Evolutionary conservation across 92 coral and sea anemone genomes (phyloP), one percentile per base, ranked within the genome.

Genomic region (Heliopora coerulea): DNA sequence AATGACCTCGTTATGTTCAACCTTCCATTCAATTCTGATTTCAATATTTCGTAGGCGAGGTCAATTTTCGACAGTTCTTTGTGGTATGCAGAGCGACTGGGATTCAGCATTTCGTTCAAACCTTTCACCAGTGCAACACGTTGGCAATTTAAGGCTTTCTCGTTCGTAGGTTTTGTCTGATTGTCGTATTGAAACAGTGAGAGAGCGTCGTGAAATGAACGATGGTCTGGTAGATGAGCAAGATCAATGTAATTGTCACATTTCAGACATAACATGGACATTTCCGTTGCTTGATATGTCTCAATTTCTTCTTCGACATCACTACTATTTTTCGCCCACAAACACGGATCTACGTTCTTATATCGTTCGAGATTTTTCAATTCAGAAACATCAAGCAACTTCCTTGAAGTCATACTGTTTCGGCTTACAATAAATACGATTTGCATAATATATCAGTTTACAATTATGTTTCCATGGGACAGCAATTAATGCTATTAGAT

Each of bases 181-280:
- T 85, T 58, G 17, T 86, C 74, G 77, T 77, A 92, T 29, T 85
- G 85, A 65, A 83, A 90, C 33, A 88, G 78, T 65, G 79, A 74
- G 62, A 92, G 29, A 0, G 96, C 97, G 18, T 76, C 72, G 83
- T 92, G 97, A 54, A 91, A 85, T 21, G 88, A 86, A 27, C 89
- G 91, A 76, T 92, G 97, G 27, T 86, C 89, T 69, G 79, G 76
- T 42, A 89, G 72, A 30, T 83, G 59, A 58, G 87, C 79, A n/a
- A 92, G 86, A 24, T 62, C 79, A 9, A 90, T 85, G 66, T 92
- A 96, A 74, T 92, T 96, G 54, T 86, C 90, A 78, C 97, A 92
- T 72, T 89, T 86, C 89, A 90, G 74, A 62, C 97, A 92, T 42
- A 87, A 59, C 56, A 90, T 84, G 26, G 89, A 72, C 42, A 92